Percentiles rank a stretch among this genome's conserved stretches.
These are phyloP conservation scores for Ambastaia sidthimunki DNA, from an alignment of 2,797 vertebrate genomes.

Conservation along the genomic window DNA sequence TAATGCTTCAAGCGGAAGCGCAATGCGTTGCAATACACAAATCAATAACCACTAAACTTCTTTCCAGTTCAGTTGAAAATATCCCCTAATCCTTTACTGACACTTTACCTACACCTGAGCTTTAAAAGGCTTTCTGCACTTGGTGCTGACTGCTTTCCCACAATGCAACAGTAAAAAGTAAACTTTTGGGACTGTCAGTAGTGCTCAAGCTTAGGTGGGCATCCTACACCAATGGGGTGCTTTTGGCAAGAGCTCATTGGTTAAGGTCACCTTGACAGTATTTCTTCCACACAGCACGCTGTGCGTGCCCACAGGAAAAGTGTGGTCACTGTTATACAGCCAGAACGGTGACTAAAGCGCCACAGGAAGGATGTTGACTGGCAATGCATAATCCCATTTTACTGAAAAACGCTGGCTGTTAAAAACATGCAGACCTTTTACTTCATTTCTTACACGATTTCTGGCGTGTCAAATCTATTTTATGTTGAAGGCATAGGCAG, in stretches of 20 bases:
- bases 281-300: conserved; percentile 48
- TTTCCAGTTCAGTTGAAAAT: conserved; percentile 58
- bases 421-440: not conserved
- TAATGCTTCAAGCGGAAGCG: conserved; percentile 14
- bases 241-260: conserved; percentile 26
- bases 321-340: conserved; percentile 10
- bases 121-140: conserved; percentile 11
- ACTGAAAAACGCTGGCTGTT: not conserved
- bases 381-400: not conserved
- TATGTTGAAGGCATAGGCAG: not conserved
- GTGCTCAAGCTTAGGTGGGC: conserved; percentile 16
- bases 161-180: conserved; percentile 8
- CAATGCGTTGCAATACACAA: conserved; percentile 40
- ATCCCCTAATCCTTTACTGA: conserved; percentile 53
- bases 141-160: conserved; percentile 22
- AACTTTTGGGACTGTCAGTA: conserved; percentile 3
- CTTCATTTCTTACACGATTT: not conserved
- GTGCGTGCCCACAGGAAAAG: conserved; percentile 17
- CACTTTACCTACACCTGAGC: conserved; percentile 27
- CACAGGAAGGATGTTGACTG: not conserved
- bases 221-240: not conserved
- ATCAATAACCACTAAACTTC: conserved; percentile 58
- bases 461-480: not conserved
- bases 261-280: conserved; percentile 59
- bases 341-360: not conserved